These are phyloP conservation scores for Accipiter virgatus DNA, from an alignment of 2,113 vertebrate genomes.

Conservation along the genomic window DNA sequence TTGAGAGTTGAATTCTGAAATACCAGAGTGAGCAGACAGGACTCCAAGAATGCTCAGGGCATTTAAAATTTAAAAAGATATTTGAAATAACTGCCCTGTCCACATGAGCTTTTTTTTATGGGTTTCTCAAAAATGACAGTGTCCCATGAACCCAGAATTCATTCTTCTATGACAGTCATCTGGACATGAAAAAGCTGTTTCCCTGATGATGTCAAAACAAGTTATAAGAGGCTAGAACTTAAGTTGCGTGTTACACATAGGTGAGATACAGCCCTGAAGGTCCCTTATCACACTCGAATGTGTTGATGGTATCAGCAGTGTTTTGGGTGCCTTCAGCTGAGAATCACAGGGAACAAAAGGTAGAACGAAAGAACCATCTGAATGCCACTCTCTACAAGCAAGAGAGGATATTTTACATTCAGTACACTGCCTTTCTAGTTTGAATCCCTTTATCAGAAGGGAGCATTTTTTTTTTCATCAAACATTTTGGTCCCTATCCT, in stretches of 20 bases:
- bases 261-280: constrained; percentile 25
- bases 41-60: neutral
- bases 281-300: neutral
- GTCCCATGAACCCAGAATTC: neutral
- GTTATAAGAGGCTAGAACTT: neutral
- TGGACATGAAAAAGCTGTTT: neutral
- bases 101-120: neutral
- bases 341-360: neutral
- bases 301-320: constrained; percentile 3
- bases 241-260: neutral
- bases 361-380: neutral
- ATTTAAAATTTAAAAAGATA: neutral
- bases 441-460: neutral
- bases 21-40: neutral
- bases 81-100: neutral
- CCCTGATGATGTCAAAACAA: constrained; percentile 19
- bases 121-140: neutral
- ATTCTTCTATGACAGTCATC: neutral
- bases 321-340: neutral
- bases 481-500: neutral
- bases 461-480: neutral
- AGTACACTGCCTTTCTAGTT: neutral
- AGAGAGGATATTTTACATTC: neutral
- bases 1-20: neutral
- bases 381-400: neutral